Evolutionary conservation across 2,888 invertebrate species (phyloP).

Genomic region (Nomada ferruginata): DNA sequence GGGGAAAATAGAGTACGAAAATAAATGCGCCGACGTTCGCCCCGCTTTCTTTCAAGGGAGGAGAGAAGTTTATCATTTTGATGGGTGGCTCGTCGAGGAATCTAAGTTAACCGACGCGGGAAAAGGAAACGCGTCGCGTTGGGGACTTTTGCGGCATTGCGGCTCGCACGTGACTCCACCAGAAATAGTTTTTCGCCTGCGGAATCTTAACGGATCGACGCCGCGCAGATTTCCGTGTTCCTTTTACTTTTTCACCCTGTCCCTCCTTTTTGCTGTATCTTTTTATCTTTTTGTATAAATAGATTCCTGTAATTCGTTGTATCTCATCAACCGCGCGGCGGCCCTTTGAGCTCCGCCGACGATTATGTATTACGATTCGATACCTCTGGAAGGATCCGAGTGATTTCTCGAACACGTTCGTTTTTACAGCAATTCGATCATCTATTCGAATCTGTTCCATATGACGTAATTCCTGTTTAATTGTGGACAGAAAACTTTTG

Average conservation of each 20-base stretch:
- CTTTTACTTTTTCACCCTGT: constrained; percentile 36
- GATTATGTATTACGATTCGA: background rate
- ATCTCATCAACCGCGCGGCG: constrained; percentile 5
- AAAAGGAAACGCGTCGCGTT: constrained; percentile 36
- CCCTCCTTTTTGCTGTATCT: background rate
- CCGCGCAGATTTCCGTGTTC: constrained; percentile 48
- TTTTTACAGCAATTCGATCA: background rate
- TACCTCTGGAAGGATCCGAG: background rate
- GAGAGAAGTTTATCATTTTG: constrained; percentile 62
- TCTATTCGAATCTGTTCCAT: background rate
- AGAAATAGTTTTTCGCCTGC: constrained; percentile 54
- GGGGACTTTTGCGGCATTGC: constrained; percentile 42
- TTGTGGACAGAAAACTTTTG: background rate
- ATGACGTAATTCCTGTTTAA: background rate
- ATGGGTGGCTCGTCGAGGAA: constrained; percentile 43
- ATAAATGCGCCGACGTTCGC: constrained; percentile 60
- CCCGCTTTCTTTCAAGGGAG: constrained; percentile 48
- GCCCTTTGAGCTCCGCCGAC: background rate
- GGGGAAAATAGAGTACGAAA: constrained; percentile 62
- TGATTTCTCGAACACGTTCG: background rate
- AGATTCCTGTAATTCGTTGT: constrained; percentile 16
- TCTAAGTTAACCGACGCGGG: constrained; percentile 46
- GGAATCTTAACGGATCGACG: constrained; percentile 57
- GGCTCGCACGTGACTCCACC: constrained; percentile 46
- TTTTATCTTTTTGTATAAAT: background rate